phyloP scores from a whole-genome alignment of 2,113 vertebrate species.

The Eurystomus gularis region DNA sequence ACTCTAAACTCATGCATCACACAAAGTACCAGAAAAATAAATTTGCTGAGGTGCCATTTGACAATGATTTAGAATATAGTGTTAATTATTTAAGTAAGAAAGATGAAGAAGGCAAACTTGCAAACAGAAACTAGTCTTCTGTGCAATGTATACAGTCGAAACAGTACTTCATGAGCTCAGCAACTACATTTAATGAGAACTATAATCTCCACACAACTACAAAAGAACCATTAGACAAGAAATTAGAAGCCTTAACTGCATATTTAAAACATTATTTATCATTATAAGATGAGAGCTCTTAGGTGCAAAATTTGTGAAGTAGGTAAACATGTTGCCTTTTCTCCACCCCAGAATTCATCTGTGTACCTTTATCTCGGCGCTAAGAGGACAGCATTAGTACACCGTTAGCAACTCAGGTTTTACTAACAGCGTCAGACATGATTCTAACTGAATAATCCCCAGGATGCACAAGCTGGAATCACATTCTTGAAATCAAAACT shows the following conservation, averaged over 20 bases:
- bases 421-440: background rate
- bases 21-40: background rate
- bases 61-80: background rate
- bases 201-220: conserved; percentile 37
- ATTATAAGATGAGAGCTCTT: background rate
- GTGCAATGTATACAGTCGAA: conserved; percentile 10
- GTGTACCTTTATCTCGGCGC: background rate
- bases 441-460: conserved; percentile 17
- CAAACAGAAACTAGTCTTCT: conserved; percentile 38
- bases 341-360: background rate
- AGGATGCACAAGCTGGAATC: background rate
- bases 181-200: conserved; percentile 44
- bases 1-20: background rate
- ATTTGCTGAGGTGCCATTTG: background rate
- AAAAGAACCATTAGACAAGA: conserved; percentile 45
- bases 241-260: conserved; percentile 4
- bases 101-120: conserved; percentile 19
- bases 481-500: background rate
- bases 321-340: background rate
- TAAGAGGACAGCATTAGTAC: background rate
- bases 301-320: background rate
- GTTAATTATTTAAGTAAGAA: conserved; percentile 41
- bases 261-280: conserved; percentile 48
- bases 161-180: conserved; percentile 10
- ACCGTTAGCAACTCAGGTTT: background rate